Percentiles rank a stretch among this genome's conserved stretches.
These are phyloP conservation scores for Pangasius larnaudii DNA, from an alignment of 2,797 vertebrate species.

Conservation along the genomic window DNA sequence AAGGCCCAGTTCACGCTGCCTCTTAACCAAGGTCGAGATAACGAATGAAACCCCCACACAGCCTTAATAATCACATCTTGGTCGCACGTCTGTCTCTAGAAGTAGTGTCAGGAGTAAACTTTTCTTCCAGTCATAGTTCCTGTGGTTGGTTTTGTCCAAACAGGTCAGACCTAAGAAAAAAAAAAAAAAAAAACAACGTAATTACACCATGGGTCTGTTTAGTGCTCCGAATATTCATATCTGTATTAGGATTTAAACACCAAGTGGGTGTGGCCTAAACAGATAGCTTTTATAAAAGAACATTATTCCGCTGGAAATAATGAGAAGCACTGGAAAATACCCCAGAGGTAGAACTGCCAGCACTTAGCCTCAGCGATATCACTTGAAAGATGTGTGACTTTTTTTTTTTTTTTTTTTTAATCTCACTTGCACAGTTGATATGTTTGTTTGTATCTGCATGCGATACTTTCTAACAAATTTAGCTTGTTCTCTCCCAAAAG, in stretches of 20 bases:
- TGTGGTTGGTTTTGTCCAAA: conserved; percentile 49
- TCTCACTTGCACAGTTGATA: not conserved
- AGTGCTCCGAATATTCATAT: not conserved
- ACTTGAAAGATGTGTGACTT: not conserved
- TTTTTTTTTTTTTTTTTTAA: not conserved
- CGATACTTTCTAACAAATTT: not conserved
- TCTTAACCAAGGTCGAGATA: conserved; percentile 33
- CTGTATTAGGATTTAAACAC: not conserved
- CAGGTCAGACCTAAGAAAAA: conserved; percentile 56
- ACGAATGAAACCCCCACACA: conserved; percentile 1
- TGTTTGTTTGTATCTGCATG: not conserved
- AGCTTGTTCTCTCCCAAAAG: not conserved
- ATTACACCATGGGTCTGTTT: not conserved
- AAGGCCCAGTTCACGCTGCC: conserved; percentile 33
- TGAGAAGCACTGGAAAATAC: not conserved
- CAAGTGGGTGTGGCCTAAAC: not conserved
- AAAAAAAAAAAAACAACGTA: not conserved
- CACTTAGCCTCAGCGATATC: not conserved
- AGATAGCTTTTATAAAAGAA: too few species aligned
- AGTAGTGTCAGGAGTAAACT: conserved; percentile 57
- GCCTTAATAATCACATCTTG: conserved; percentile 21
- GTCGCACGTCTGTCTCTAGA: conserved; percentile 18
- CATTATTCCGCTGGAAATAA: not conserved
- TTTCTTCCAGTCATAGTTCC: conserved; percentile 58
- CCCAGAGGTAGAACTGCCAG: not conserved